phyloP scores from a whole-genome alignment of 2,888 invertebrate species.

The Pyrrhia umbra region DNA sequence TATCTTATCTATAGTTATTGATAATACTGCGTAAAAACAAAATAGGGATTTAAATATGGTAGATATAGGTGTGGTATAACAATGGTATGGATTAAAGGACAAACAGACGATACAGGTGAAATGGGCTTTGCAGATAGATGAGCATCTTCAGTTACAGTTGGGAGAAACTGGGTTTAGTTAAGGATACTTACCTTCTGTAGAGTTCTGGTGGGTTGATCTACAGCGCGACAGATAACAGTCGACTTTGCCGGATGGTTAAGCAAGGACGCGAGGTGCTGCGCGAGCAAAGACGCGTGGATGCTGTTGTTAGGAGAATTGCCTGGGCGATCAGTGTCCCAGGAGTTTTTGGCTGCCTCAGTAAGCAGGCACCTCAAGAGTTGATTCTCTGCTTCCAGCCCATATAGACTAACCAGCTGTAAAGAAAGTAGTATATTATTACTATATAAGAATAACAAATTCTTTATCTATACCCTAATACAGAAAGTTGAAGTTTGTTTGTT shows the following conservation, averaged over 20 bases:
- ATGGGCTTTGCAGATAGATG: slow-evolving; percentile 42
- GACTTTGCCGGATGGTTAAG: slow-evolving; percentile 96
- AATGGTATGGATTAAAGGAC: slow-evolving; percentile 53
- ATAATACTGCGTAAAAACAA: slow-evolving; percentile 18
- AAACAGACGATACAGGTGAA: slow-evolving; percentile 62
- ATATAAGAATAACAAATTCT: neutral
- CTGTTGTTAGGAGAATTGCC: slow-evolving; percentile 93
- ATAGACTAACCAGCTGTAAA: slow-evolving; percentile 95
- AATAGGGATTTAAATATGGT: slow-evolving; percentile 22
- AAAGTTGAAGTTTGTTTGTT: no score
- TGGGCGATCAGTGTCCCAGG: slow-evolving; percentile 91
- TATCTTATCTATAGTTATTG: slow-evolving; percentile 2
- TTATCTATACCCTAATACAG: no score
- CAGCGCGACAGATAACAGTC: slow-evolving; percentile 96
- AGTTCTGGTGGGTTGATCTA: slow-evolving; percentile 94
- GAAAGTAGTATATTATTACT: slow-evolving; percentile 28
- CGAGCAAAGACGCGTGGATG: slow-evolving; percentile 92
- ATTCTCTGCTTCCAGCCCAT: slow-evolving; percentile 99
- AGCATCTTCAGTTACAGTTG: slow-evolving; percentile 12
- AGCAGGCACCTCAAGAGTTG: slow-evolving; percentile 98
- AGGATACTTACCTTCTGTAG: slow-evolving; percentile 89
- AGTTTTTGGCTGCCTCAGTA: slow-evolving; percentile 94
- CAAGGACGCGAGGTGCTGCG: slow-evolving; percentile 91
- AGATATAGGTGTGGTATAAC: slow-evolving; percentile 17
- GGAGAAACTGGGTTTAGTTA: neutral